Evolutionary conservation across 2,113 vertebrate species (phyloP).

Genomic region (Pituophis catenifer): DNA sequence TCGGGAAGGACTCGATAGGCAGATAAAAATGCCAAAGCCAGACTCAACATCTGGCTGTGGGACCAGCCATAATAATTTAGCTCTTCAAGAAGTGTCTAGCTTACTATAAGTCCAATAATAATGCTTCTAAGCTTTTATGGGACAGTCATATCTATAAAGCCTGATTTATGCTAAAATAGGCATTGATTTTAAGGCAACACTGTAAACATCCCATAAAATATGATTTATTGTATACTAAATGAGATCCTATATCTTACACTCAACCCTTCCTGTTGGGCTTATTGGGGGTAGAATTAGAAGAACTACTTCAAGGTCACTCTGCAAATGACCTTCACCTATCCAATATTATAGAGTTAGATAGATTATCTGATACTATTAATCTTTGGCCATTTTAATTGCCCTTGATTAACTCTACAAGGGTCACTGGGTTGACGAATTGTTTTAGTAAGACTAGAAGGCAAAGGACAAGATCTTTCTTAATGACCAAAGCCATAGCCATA

Average conservation of each 20-base stretch:
- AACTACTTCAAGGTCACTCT: not conserved
- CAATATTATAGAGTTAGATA: not conserved
- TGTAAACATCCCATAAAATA: conserved; percentile 1
- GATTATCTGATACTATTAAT: not conserved
- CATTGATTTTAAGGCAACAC: not conserved
- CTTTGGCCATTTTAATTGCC: not conserved
- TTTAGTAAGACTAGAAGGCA: not conserved
- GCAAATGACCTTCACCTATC: conserved; percentile 4
- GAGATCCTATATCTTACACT: not conserved
- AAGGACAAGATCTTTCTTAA: not conserved
- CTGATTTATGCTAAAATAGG: not conserved
- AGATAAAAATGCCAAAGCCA: not conserved
- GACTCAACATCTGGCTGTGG: not conserved
- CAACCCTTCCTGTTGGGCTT: not conserved
- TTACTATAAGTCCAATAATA: not conserved
- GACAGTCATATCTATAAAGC: not conserved
- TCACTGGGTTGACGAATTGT: conserved; percentile 3
- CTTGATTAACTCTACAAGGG: not conserved
- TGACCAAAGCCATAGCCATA: not conserved
- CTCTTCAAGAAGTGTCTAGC: not conserved
- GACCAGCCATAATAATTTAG: not conserved
- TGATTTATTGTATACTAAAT: conserved; percentile 5
- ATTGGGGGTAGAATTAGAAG: not conserved
- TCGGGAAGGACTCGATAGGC: not conserved
- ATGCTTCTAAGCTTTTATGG: not conserved